Percentiles rank a stretch among this genome's conserved stretches.
phyloP scores from a whole-genome alignment of 2,113 vertebrate species.

The Tringa solitaria region DNA sequence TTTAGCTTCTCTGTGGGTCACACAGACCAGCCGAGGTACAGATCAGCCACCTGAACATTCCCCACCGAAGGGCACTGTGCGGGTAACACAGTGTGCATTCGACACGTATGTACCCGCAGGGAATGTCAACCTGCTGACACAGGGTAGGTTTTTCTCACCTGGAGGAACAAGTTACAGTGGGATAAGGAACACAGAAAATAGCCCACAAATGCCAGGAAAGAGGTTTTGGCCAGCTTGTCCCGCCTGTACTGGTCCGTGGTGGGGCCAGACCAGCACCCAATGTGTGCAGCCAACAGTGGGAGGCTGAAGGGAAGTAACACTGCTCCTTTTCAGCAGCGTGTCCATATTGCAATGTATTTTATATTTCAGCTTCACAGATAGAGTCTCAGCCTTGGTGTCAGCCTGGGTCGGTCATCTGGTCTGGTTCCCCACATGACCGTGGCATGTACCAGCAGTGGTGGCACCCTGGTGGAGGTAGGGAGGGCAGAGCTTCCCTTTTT shows the following conservation, averaged over 20 bases:
- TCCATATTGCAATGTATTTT: background rate
- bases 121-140: background rate
- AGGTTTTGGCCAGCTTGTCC: background rate
- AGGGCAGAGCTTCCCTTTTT: background rate
- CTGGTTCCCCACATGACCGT: rapidly evolving
- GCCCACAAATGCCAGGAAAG: background rate
- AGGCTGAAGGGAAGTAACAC: background rate
- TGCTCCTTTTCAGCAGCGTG: background rate
- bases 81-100: background rate
- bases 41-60: background rate
- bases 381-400: background rate
- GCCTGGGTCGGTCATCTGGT: background rate
- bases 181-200: background rate
- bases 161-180: background rate
- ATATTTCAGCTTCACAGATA: background rate
- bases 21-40: background rate
- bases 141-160: background rate
- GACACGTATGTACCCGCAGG: rapidly evolving
- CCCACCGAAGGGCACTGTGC: background rate
- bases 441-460: rapidly evolving
- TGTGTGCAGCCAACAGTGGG: background rate
- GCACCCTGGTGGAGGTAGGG: background rate
- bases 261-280: background rate
- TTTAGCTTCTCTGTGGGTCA: background rate
- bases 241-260: background rate